Evolutionary conservation across 2,888 invertebrate species (phyloP).

Genomic region (Tridacna crocea): DNA sequence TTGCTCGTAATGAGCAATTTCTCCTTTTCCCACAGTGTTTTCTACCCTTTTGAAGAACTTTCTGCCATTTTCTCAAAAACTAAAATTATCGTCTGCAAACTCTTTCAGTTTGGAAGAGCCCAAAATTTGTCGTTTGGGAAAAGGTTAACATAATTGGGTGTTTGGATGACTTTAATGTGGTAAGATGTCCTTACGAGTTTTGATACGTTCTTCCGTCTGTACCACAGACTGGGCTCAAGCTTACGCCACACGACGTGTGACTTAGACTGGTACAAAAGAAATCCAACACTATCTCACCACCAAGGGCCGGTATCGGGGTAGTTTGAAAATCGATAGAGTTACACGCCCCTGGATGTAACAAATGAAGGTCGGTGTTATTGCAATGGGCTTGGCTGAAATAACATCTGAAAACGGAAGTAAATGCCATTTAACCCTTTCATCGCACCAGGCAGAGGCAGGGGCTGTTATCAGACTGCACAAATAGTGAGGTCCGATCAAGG

Average conservation of each 20-base stretch:
- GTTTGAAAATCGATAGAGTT: slow-evolving; percentile 21
- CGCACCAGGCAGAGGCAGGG: not conserved
- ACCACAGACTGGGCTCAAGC: slow-evolving; percentile 10
- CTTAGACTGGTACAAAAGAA: slow-evolving; percentile 33
- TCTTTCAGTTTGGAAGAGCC: too few relatives aligned
- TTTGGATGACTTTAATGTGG: too few relatives aligned
- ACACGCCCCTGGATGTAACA: slow-evolving; percentile 30
- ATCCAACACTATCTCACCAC: slow-evolving; percentile 25
- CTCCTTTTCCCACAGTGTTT: too few relatives aligned
- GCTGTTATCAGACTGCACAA: not conserved
- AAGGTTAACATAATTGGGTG: too few relatives aligned
- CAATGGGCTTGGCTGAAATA: slow-evolving; percentile 34
- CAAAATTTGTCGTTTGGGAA: too few relatives aligned
- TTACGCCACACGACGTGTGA: slow-evolving; percentile 8
- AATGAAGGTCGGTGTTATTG: slow-evolving; percentile 6
- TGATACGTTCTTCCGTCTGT: slow-evolving; percentile 26
- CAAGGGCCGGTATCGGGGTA: slow-evolving; percentile 24
- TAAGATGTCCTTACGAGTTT: slow-evolving; percentile 13
- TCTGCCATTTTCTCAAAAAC: too few relatives aligned
- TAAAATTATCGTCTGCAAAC: too few relatives aligned
- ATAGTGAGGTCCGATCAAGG: not conserved
- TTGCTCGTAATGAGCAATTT: too few relatives aligned
- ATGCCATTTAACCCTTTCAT: not conserved
- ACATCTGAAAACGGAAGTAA: slow-evolving; percentile 15
- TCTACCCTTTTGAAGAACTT: too few relatives aligned